These are phyloP conservation scores for Neodon shergylaensis DNA, from an alignment of 2,113 vertebrate species.

Conservation along the genomic window DNA sequence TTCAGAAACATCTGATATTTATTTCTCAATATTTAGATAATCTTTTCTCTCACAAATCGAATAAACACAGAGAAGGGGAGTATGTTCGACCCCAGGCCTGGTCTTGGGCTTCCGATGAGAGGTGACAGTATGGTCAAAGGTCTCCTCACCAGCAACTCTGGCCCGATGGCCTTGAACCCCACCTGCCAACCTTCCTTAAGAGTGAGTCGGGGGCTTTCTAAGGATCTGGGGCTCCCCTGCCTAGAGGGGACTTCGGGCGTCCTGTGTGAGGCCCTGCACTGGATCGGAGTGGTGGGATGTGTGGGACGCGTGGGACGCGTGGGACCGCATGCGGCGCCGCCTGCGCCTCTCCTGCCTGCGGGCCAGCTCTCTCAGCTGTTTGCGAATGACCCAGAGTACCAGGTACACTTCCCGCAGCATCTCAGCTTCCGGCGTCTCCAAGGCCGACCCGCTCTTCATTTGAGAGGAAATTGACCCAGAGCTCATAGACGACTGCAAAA, in stretches of 20 bases:
- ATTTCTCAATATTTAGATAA: slow-evolving; percentile 63
- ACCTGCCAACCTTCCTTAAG: slow-evolving; percentile 19
- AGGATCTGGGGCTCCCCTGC: neutral
- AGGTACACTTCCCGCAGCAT: slow-evolving; percentile 76
- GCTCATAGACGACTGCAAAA: slow-evolving; percentile 63
- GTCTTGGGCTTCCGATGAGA: slow-evolving; percentile 19
- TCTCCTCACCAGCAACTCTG: slow-evolving; percentile 50
- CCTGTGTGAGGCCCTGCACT: slow-evolving; percentile 42
- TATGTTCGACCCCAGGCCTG: neutral
- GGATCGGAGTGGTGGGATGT: neutral
- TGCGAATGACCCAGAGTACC: slow-evolving; percentile 73
- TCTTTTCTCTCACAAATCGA: slow-evolving; percentile 50
- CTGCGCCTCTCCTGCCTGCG: slow-evolving; percentile 61
- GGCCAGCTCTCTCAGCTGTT: slow-evolving; percentile 66
- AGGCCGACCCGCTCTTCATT: neutral
- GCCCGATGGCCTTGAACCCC: slow-evolving; percentile 31
- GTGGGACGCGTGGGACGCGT: neutral
- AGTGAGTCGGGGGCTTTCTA: slow-evolving; percentile 6
- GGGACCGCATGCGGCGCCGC: neutral
- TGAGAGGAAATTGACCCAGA: slow-evolving; percentile 55
- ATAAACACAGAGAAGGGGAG: slow-evolving; percentile 63
- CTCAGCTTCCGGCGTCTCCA: slow-evolving; percentile 59
- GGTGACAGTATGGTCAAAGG: slow-evolving; percentile 2
- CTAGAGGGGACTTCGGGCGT: slow-evolving; percentile 74
- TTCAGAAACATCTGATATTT: slow-evolving; percentile 71